Base-by-base conservation (phyloP, 2,888 invertebrate genomes). In the Drosophila formosana region DNA sequence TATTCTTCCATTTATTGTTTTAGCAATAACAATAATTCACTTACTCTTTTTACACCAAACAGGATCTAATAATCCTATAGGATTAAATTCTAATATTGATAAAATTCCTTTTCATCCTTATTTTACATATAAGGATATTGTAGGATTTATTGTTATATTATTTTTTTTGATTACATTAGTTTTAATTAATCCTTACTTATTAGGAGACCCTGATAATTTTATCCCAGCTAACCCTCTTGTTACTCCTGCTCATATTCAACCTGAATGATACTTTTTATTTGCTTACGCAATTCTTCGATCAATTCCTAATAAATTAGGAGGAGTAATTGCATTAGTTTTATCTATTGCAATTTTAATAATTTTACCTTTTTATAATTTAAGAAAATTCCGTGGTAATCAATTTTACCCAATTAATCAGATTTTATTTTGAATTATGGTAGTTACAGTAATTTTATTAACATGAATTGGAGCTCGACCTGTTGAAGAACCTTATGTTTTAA, bases 201-300 rank as follows among this genome's bases (percentile, higher is more conserved):
- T 96, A 90, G 93, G 94, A 80, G 96, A 96, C 30, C 95, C 95
- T 0, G 96, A 96, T 93, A 96, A 96, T 93, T 96, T 96, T 93
- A 95, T 94, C 23, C 94, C 94, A 0, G 90, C 90, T 3, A 89
- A 90, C 23, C 90, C 88, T 0, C 56, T 90, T 73, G 89, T 95
- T 13, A 96, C 96, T 0, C 96, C 96, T 0, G 91, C 94, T 6
- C 96, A 96, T 90, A 96, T 96, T 93, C 95, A 96, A 94, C 96
- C 96, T 49, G 96, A 97, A 94, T 96, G 96, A 95, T 96, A 96
- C 91, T 97, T 96, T 88, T 91, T 96, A 93, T 96, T 96, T 93
- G 96, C 96, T 11, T 96, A 96, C 91, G 95, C 96, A 18, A 96
- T 96, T 93, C 80, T 96, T 88, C 96, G 96, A 28, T 96, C 96